phyloP scores from a whole-genome alignment of 2,797 vertebrate genomes.

The Erpetoichthys calabaricus region DNA sequence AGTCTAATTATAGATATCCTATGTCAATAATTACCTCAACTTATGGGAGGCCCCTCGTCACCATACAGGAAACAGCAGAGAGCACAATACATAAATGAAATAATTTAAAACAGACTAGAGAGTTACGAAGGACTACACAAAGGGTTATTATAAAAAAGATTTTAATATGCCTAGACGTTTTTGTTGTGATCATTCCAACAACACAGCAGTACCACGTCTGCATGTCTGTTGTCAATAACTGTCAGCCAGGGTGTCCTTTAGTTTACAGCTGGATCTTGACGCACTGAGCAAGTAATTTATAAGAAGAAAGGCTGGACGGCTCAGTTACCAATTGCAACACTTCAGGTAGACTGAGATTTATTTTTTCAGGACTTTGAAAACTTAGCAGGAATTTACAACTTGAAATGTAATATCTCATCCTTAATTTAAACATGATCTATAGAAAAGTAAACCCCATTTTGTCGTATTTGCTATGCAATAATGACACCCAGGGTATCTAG shows the following conservation, averaged over 20 bases:
- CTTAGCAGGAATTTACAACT: constrained; percentile 1
- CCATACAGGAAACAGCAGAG: no score
- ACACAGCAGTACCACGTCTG: no score
- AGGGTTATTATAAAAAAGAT: no score
- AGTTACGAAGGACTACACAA: no score
- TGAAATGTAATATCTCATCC: background rate
- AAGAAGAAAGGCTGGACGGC: background rate
- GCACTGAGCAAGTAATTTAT: background rate
- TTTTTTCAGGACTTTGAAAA: background rate
- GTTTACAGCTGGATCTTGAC: background rate
- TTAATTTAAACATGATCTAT: background rate
- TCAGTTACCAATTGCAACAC: background rate
- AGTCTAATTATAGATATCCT: no score
- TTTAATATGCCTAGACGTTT: no score
- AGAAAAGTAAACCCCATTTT: constrained; percentile 3
- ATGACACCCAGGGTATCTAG: constrained; percentile 8
- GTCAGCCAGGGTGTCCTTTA: background rate
- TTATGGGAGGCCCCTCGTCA: no score
- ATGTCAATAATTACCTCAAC: no score
- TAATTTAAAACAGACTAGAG: no score
- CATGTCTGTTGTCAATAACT: background rate
- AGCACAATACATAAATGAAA: no score
- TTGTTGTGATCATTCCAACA: no score
- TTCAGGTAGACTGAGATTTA: background rate
- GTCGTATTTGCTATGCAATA: constrained; percentile 3